phyloP scores from a whole-genome alignment of 1,140 invertebrate species.

The Habropoda laboriosa region DNA sequence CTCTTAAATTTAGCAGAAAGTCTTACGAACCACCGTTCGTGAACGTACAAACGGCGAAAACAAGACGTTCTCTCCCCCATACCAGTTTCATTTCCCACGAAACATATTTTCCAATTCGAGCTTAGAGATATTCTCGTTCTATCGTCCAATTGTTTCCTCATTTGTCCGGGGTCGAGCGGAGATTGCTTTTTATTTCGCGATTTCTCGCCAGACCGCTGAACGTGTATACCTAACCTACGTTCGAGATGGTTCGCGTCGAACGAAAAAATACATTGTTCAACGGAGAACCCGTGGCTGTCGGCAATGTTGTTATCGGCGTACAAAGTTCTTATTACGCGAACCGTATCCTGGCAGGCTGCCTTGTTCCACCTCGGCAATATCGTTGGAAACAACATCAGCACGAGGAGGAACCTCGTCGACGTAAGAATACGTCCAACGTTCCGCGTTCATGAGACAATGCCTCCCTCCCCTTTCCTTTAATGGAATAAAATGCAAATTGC shows the following conservation, averaged over 20 bases:
- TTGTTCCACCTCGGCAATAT: not conserved
- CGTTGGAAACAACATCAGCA: not conserved
- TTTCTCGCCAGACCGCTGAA: slow-evolving; percentile 20
- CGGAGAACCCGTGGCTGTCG: slow-evolving; percentile 4
- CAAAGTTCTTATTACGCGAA: not conserved
- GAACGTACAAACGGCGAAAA: not conserved
- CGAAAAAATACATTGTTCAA: slow-evolving; percentile 38
- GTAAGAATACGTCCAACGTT: not conserved
- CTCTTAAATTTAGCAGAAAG: not conserved
- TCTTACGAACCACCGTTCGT: not conserved
- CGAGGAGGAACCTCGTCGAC: no score
- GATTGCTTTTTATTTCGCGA: slow-evolving; percentile 58
- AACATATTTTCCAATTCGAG: slow-evolving; percentile 40
- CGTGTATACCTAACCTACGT: no score
- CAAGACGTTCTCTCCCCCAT: not conserved
- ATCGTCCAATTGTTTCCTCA: slow-evolving; percentile 32
- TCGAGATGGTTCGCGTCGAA: not conserved
- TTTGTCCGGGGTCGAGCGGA: not conserved
- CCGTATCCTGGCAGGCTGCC: not conserved
- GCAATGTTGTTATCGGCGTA: not conserved
- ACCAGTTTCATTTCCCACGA: slow-evolving; percentile 34
- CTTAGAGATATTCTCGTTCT: slow-evolving; percentile 22
- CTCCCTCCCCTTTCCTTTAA: not conserved
- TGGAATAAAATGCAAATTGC: not conserved
- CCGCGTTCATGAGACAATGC: not conserved